These are phyloP conservation scores for Zelostemma sp. DNA, from an alignment of 1,140 invertebrate genomes.

Conservation along the genomic window DNA sequence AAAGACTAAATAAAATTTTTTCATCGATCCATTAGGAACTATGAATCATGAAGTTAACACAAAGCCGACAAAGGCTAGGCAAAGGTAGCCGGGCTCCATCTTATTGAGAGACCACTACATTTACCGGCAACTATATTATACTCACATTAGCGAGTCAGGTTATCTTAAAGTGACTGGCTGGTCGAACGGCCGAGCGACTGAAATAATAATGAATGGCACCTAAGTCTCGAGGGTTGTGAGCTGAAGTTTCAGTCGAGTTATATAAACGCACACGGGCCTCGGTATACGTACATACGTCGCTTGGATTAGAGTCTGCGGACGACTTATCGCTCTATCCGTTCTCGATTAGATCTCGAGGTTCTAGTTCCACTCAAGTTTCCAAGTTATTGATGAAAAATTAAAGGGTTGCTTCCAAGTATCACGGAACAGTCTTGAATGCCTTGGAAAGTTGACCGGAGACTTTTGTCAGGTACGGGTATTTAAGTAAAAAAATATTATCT, in stretches of 20 bases:
- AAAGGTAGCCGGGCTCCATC: not conserved
- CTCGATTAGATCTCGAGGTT: slow-evolving; percentile 6
- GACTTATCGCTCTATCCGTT: slow-evolving; percentile 10
- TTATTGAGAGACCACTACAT: slow-evolving; percentile 14
- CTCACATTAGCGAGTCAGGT: slow-evolving; percentile 22
- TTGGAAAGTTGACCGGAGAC: too few species aligned
- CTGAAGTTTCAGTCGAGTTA: slow-evolving; percentile 29
- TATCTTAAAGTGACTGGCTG: slow-evolving; percentile 27
- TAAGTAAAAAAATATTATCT: too few species aligned
- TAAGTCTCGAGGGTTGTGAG: slow-evolving; percentile 20
- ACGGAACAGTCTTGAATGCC: too few species aligned
- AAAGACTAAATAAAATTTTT: not conserved
- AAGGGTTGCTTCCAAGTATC: not conserved
- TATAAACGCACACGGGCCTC: slow-evolving; percentile 18
- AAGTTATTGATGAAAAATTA: slow-evolving; percentile 27
- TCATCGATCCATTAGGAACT: slow-evolving; percentile 7
- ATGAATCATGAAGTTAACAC: slow-evolving; percentile 41
- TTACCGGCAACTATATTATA: slow-evolving; percentile 11
- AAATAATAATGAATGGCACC: slow-evolving; percentile 38
- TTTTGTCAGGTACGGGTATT: too few species aligned
- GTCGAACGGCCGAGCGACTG: slow-evolving; percentile 22
- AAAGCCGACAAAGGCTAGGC: slow-evolving; percentile 33
- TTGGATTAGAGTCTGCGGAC: slow-evolving; percentile 1
- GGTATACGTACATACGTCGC: slow-evolving; percentile 1
- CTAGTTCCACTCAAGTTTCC: slow-evolving; percentile 6